A percentile compares a stretch with the other conserved stretches of the same genome.
phyloP scores from a whole-genome alignment of 2,113 vertebrate genomes.

The Calypte anna region DNA sequence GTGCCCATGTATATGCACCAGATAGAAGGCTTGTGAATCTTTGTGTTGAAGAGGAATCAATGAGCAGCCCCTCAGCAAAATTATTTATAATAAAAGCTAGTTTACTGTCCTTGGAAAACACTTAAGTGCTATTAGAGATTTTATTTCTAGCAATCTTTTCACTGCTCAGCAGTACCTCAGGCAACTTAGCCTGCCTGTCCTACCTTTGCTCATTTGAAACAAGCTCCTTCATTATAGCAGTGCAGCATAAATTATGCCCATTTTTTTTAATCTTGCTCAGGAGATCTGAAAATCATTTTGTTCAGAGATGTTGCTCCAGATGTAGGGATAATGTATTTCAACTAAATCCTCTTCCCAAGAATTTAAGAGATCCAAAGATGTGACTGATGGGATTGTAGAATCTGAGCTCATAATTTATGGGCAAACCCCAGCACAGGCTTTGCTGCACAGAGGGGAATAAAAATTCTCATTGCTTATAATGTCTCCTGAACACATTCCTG shows the following conservation, averaged over 20 bases:
- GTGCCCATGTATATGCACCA: rapidly evolving
- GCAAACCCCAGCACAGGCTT: not conserved
- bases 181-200: not conserved
- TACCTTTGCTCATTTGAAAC: not conserved
- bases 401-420: not conserved
- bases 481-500: not conserved
- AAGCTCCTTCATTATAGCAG: conserved; percentile 9
- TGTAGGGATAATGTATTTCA: not conserved
- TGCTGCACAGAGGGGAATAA: not conserved
- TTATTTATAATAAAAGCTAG: not conserved
- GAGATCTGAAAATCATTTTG: not conserved
- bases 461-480: not conserved
- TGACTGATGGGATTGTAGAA: not conserved
- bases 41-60: not conserved
- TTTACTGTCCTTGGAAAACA: not conserved
- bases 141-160: conserved; percentile 19
- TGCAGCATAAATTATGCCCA: not conserved
- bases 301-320: conserved; percentile 10
- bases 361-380: not conserved
- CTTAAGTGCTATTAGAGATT: not conserved
- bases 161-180: not conserved
- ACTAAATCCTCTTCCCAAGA: conserved; percentile 15
- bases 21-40: not conserved
- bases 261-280: not conserved
- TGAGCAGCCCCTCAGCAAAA: not conserved